These are phyloP conservation scores for Stomatorhinus ivindoensis DNA, from an alignment of 2,113 vertebrate species.

Conservation along the genomic window DNA sequence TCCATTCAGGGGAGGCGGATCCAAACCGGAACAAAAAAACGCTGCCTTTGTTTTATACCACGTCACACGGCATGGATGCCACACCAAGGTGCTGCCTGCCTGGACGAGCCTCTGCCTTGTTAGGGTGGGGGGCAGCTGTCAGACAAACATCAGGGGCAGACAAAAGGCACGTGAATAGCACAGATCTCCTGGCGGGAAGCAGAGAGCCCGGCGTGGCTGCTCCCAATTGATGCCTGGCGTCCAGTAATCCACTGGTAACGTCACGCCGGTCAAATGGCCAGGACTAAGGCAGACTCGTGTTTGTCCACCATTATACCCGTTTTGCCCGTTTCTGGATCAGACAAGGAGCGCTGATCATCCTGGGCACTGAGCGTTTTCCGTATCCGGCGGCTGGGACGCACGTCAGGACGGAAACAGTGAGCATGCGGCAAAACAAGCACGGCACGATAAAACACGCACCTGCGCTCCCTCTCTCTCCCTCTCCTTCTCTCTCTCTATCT, in stretches of 20 bases:
- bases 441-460: neutral
- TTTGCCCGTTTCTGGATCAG: neutral
- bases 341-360: neutral
- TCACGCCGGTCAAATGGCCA: neutral
- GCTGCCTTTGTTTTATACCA: neutral
- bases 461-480: neutral
- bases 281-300: neutral
- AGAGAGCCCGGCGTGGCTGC: neutral
- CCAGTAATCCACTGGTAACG: neutral
- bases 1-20: neutral
- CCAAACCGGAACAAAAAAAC: neutral
- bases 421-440: neutral
- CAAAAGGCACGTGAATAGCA: slow-evolving; percentile 5
- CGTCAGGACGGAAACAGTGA: neutral
- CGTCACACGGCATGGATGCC: neutral
- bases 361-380: neutral
- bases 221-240: neutral
- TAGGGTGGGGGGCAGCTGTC: neutral
- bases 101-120: neutral
- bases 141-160: neutral
- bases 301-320: neutral
- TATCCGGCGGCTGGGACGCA: neutral
- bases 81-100: neutral
- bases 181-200: neutral
- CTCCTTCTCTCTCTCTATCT: neutral